A percentile compares a stretch with the other conserved stretches of the same genome.
These are phyloP conservation scores for Caenorhabditis macrosperma DNA, from an alignment of 2,888 invertebrate genomes.

Conservation along the genomic window DNA sequence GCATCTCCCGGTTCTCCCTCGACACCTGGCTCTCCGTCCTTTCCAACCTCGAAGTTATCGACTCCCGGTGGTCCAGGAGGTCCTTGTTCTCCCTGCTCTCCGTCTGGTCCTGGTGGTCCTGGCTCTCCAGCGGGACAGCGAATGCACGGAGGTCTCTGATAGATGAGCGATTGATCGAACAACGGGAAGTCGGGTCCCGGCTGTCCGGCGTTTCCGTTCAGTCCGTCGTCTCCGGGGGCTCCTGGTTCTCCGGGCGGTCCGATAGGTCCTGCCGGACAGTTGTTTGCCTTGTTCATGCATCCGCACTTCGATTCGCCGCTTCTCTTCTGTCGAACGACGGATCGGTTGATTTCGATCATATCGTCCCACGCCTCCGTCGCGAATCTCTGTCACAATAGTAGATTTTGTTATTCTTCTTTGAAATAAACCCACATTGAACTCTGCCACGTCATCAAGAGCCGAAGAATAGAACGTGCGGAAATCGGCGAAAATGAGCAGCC, in stretches of 20 bases:
- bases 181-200: conserved; percentile 57
- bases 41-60: conserved; percentile 44
- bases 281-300: conserved; percentile 45
- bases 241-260: conserved; percentile 57
- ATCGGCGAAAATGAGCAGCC: conserved; percentile 46
- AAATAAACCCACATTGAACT: conserved; percentile 49
- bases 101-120: conserved; percentile 56
- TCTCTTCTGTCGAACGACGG: conserved; percentile 38
- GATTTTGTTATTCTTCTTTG: not conserved
- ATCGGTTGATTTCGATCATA: conserved; percentile 49
- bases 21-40: conserved; percentile 44
- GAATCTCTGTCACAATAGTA: conserved; percentile 24
- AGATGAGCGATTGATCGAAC: conserved; percentile 39
- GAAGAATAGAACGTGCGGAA: conserved; percentile 39
- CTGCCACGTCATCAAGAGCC: conserved; percentile 46
- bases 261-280: conserved; percentile 44
- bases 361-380: conserved; percentile 59
- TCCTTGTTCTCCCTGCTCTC: conserved; percentile 49
- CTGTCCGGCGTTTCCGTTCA: conserved; percentile 43
- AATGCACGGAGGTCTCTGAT: conserved; percentile 50
- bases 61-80: conserved; percentile 52
- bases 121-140: conserved; percentile 51
- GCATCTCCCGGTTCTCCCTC: conserved; percentile 48
- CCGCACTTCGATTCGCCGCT: conserved; percentile 52
- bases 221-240: conserved; percentile 55